Evolutionary conservation across 2,797 vertebrate species (phyloP), one percentile per base, ranked within the genome.

Genomic region (Oryzias sinensis): DNA sequence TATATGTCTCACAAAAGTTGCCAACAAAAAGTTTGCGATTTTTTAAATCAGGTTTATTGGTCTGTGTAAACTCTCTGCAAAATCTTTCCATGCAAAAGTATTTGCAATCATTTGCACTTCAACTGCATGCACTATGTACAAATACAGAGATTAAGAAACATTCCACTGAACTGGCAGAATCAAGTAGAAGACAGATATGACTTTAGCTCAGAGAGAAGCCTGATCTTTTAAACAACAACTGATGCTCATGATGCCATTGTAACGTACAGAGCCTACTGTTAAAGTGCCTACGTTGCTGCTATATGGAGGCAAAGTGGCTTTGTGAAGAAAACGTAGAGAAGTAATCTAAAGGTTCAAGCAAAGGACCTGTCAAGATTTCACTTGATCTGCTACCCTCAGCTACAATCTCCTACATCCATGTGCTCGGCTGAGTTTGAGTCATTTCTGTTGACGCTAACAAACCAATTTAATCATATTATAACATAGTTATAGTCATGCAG

Each of bases 71-170:
- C 81, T 84, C 83, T 87, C 76, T 89, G 87, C 90, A 92, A 95
- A 94, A 93, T 92, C 80, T 92, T 92, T 86, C 90, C 96, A 95
- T 96, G 96, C 95, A 84, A 89, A 83, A 84, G 83, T 73, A 84
- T 92, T 91, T 87, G 90, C 93, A 94, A 93, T 91, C 89, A 88
- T 93, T 92, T 86, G 86, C 86, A 83, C 88, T 83, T 77, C 74
- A 83, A 76, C 74, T 85, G 89, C 95, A 94, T 96, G 96, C 95
- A 92, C 88, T 92, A 89, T 95, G 91, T 93, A 95, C 92, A 90
- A 91, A 81, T 69, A 88, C 80, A 80, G 82, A 86, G 81, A 79
- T 78, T 71, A 80, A 81, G 54, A 70, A 77, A 87, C 83, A 89
- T 88, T 88, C 81, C 77, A 83, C 76, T 79, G 72, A 78, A 83